Evolutionary conservation across 2,113 vertebrate genomes (phyloP).

Genomic region (Eublepharis macularius): DNA sequence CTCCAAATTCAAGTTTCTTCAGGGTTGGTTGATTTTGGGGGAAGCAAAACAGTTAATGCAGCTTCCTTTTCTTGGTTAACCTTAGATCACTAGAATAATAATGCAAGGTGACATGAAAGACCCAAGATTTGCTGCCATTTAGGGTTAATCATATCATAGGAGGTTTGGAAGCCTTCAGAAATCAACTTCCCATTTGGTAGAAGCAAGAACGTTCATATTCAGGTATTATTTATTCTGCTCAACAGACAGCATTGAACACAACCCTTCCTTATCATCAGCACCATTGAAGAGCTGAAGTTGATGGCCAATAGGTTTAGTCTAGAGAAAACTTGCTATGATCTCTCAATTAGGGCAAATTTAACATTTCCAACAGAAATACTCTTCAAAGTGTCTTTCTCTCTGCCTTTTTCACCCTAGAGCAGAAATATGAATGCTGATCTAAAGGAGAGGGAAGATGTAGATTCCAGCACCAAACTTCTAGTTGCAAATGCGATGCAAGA

Average conservation of each 20-base stretch:
- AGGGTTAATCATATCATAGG: too few species aligned
- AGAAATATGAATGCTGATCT: not conserved
- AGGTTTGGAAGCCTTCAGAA: too few species aligned
- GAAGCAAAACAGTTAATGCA: too few species aligned
- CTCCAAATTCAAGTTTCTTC: too few species aligned
- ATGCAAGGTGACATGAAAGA: too few species aligned
- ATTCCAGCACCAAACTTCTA: not conserved
- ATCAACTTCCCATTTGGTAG: too few species aligned
- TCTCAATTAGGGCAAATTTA: not conserved
- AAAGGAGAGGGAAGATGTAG: not conserved
- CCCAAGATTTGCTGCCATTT: too few species aligned
- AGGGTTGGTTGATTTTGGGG: too few species aligned
- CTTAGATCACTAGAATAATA: too few species aligned
- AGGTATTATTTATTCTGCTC: not conserved
- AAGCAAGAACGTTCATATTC: not conserved
- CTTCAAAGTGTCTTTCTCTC: not conserved
- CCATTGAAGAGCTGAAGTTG: too few species aligned
- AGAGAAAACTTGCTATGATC: not conserved
- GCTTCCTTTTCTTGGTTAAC: too few species aligned
- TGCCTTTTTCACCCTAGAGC: constrained; percentile 1
- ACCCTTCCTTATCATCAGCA: not conserved
- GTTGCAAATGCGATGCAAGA: not conserved
- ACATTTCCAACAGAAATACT: not conserved
- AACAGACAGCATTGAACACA: not conserved
- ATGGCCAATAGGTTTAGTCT: not conserved